phyloP scores from a whole-genome alignment of 2,797 vertebrate species.

The Semaprochilodus insignis region DNA sequence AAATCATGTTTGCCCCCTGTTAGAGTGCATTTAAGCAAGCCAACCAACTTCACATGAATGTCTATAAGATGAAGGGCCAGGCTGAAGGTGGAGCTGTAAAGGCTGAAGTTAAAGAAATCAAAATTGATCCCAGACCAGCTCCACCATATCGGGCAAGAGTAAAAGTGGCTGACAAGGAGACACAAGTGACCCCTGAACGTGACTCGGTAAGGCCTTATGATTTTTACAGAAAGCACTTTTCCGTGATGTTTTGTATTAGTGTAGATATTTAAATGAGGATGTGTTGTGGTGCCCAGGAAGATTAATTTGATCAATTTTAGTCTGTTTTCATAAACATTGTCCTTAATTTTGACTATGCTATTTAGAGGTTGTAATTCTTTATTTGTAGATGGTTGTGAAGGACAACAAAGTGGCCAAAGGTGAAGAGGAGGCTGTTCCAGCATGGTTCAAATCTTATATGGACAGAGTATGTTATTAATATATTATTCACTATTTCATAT shows the following conservation, averaged over 20 bases:
- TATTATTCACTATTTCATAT: background rate
- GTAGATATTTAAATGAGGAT: background rate
- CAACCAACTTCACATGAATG: constrained; percentile 92
- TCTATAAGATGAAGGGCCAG: constrained; percentile 85
- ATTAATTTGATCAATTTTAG: background rate
- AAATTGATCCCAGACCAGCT: constrained; percentile 83
- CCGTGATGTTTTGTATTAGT: background rate
- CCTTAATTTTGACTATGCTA: background rate
- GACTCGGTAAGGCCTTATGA: constrained; percentile 77
- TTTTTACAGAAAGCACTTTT: background rate
- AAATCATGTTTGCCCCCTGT: background rate
- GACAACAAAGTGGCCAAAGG: constrained; percentile 78
- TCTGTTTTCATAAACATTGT: background rate
- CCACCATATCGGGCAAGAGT: constrained; percentile 81
- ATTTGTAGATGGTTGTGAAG: constrained; percentile 71
- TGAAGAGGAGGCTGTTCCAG: constrained; percentile 86
- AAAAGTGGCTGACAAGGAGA: constrained; percentile 84
- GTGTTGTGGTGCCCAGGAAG: background rate
- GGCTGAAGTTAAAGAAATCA: constrained; percentile 74
- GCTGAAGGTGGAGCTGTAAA: constrained; percentile 75
- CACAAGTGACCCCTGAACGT: constrained; percentile 80
- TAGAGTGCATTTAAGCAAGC: constrained; percentile 94
- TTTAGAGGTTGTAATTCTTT: constrained; percentile 21
- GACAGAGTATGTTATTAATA: constrained; percentile 80
- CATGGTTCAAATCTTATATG: constrained; percentile 96